Evolutionary conservation across 2,888 invertebrate species (phyloP).

Genomic region (Lepidocyrtinus sp.): DNA sequence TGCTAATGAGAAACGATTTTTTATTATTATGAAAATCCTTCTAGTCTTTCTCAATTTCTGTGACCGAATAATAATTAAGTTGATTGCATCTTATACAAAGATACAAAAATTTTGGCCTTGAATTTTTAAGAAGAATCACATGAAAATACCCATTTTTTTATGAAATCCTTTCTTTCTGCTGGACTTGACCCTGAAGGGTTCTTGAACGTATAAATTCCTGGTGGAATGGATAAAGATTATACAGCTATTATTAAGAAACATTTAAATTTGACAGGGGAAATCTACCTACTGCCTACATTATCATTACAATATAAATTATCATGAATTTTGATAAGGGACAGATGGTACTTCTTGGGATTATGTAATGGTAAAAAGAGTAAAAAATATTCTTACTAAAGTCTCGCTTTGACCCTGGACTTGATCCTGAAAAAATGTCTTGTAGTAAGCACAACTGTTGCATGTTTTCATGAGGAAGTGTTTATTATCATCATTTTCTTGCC

Average conservation of each 20-base stretch:
- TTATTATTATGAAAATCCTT: no score
- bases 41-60: neutral
- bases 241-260: constrained; percentile 23
- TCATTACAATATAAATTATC: constrained; percentile 25
- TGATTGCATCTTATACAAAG: no score
- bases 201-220: no score
- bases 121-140: no score
- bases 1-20: no score
- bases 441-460: neutral
- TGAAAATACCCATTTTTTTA: neutral
- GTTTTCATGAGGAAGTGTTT: no score
- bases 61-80: constrained; percentile 36
- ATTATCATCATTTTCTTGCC: no score
- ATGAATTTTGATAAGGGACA: neutral
- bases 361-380: neutral
- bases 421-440: constrained; percentile 38
- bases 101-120: no score
- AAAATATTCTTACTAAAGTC: neutral
- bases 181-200: constrained; percentile 54
- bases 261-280: constrained; percentile 42
- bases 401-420: constrained; percentile 58
- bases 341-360: neutral
- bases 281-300: constrained; percentile 32
- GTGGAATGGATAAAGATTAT: constrained; percentile 19
- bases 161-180: neutral